Evolutionary conservation across 2,113 vertebrate species (phyloP).

Genomic region (Ageneiosus marmoratus): DNA sequence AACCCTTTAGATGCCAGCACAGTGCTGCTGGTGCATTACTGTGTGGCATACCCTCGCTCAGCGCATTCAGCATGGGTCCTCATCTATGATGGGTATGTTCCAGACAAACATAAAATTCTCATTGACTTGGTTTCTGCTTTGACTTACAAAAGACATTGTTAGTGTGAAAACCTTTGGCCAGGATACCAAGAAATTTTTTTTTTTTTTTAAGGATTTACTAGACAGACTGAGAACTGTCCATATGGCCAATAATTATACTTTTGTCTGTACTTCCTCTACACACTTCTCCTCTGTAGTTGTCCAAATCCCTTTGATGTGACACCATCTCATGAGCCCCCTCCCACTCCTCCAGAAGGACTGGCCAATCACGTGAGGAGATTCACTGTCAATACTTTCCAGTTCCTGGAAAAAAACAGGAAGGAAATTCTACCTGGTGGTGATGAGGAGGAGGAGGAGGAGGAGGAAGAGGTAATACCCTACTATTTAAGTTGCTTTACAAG

Average conservation of each 20-base stretch:
- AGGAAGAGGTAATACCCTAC: slow-evolving; percentile 62
- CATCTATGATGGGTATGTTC: slow-evolving; percentile 73
- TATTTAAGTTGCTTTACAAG: neutral
- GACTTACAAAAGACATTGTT: neutral
- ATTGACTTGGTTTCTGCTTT: neutral
- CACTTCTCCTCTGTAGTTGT: slow-evolving; percentile 59
- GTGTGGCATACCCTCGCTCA: slow-evolving; percentile 75
- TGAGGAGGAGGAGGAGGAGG: slow-evolving; percentile 55
- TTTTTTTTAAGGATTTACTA: neutral
- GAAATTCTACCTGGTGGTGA: neutral
- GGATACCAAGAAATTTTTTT: too few species aligned
- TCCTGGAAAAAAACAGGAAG: slow-evolving; percentile 53
- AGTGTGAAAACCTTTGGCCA: neutral
- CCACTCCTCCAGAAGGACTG: slow-evolving; percentile 40
- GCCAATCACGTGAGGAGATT: slow-evolving; percentile 68
- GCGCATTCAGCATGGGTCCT: slow-evolving; percentile 74
- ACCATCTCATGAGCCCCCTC: slow-evolving; percentile 43
- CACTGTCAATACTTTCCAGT: slow-evolving; percentile 75
- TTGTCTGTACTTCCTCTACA: neutral
- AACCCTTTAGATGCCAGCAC: slow-evolving; percentile 68
- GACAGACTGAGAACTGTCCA: neutral
- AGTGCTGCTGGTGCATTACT: slow-evolving; percentile 75
- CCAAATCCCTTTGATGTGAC: slow-evolving; percentile 71
- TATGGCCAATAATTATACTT: neutral
- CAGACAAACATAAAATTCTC: neutral